Evolutionary conservation across 2,797 vertebrate species (phyloP), one percentile per base, ranked within the genome.

Genomic region (Syngnathus rostellatus): DNA sequence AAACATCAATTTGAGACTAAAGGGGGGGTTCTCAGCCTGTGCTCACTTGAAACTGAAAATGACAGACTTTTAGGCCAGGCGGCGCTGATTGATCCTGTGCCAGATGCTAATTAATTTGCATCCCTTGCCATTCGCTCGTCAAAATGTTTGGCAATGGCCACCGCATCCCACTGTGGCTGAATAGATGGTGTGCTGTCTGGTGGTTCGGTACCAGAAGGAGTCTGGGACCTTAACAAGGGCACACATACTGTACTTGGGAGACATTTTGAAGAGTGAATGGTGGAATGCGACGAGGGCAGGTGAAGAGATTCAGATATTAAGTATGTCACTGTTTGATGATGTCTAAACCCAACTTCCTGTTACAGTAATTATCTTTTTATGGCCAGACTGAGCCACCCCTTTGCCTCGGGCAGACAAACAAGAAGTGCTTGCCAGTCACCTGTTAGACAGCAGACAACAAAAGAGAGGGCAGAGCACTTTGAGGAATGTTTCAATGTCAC

Each of bases 301-400:
- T 63, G 38, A 41, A 41, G 45, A 6, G 45, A 51, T 51, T 66
- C 17, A 6, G 41, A 39, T n/a, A 68, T 46, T 61, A 21, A 62
- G 8, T 63, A 69, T 65, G 64, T 39, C 63, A 14, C 55, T 67
- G 65, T 38, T 17, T 72, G 19, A 31, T 10, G 17, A 41, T 45
- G 6, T 45, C 60, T 6, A 8, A 6, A 12, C 21, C 21, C 41
- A 23, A n/a, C 70, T 85, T 89, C 88, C 86, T 80, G 75, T 83
- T 81, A 71, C 72, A 82, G 70, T 79, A 77, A 81, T 81, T 78
- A 73, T 83, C 71, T 84, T 84, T 83, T 82, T 78, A 79, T 83
- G 81, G 75, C 74, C 38, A 70, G 63, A 68, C 72, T n/a, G 63
- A 77, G 73, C 69, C 57, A 68, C 73, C 77, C 68, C 65, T 73